Evolutionary conservation across 1,140 invertebrate genomes (phyloP).

Genomic region (Meteorus sp.): DNA sequence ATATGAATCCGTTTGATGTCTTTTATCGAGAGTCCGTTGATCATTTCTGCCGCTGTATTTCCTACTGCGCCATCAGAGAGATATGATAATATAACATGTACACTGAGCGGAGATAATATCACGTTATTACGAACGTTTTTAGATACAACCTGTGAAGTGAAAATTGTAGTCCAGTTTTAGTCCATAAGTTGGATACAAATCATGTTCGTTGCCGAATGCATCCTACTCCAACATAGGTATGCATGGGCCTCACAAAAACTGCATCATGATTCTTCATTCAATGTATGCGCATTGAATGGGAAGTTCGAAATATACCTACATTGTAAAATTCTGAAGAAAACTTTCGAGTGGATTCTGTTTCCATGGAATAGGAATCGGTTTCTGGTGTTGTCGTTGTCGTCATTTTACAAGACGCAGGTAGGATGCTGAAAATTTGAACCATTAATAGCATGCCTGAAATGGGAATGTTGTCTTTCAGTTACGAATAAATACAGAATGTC

Average conservation of each 20-base stretch:
- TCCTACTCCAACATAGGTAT: too few species aligned
- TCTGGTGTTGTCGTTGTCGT: too few species aligned
- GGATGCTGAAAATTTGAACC: too few species aligned
- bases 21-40: constrained; percentile 11
- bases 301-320: background rate
- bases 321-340: background rate
- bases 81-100: constrained; percentile 24
- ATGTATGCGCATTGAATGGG: background rate
- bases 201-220: too few species aligned
- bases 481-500: too few species aligned
- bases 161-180: too few species aligned
- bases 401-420: too few species aligned
- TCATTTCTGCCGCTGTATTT: constrained; percentile 24
- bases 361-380: too few species aligned
- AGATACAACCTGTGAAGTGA: constrained; percentile 8
- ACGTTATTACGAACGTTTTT: constrained; percentile 5
- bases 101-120: constrained; percentile 25
- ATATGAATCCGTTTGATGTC: constrained; percentile 4
- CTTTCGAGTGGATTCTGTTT: constrained; percentile 9
- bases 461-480: too few species aligned
- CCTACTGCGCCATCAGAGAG: constrained; percentile 20
- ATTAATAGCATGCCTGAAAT: too few species aligned
- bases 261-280: background rate
- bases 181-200: too few species aligned
- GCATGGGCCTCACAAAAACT: too few species aligned